phyloP scores from a whole-genome alignment of 1,140 invertebrate genomes.

The Lasioglossum baleicum region DNA sequence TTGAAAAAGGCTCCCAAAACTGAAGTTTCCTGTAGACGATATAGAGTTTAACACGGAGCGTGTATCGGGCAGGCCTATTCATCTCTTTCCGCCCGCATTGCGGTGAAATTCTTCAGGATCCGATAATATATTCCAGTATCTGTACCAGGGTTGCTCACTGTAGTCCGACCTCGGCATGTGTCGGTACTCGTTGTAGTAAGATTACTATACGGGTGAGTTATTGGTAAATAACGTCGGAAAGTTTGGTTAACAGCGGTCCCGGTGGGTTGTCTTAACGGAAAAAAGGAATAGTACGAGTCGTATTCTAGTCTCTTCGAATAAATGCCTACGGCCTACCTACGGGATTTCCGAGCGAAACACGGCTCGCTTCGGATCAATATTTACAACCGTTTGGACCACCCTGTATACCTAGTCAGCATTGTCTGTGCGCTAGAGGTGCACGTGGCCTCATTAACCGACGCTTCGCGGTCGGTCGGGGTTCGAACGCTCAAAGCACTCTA shows the following conservation, averaged over 20 bases:
- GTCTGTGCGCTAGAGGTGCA: constrained; percentile 9
- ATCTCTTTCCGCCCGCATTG: constrained; percentile 18
- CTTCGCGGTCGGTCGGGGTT: constrained; percentile 8
- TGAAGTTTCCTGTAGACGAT: too few species aligned
- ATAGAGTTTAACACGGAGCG: too few species aligned
- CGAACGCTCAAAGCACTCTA: not conserved
- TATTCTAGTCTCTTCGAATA: not conserved
- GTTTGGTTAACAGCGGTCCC: too few species aligned
- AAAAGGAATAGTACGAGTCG: not conserved
- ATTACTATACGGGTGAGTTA: not conserved
- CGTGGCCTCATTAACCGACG: constrained; percentile 40
- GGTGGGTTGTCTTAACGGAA: not conserved
- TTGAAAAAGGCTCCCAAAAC: too few species aligned
- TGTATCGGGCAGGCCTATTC: too few species aligned
- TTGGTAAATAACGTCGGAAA: too few species aligned
- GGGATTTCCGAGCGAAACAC: not conserved
- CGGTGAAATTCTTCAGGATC: not conserved
- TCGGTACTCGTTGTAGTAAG: too few species aligned
- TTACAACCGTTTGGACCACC: not conserved
- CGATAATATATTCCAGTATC: not conserved
- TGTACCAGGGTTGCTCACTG: too few species aligned
- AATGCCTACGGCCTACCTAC: not conserved
- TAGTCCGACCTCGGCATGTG: too few species aligned
- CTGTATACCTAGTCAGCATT: constrained; percentile 11
- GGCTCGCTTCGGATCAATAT: not conserved